Conservation (phyloP, 2,888 invertebrate species). For the Melanchra persicariae region DNA sequence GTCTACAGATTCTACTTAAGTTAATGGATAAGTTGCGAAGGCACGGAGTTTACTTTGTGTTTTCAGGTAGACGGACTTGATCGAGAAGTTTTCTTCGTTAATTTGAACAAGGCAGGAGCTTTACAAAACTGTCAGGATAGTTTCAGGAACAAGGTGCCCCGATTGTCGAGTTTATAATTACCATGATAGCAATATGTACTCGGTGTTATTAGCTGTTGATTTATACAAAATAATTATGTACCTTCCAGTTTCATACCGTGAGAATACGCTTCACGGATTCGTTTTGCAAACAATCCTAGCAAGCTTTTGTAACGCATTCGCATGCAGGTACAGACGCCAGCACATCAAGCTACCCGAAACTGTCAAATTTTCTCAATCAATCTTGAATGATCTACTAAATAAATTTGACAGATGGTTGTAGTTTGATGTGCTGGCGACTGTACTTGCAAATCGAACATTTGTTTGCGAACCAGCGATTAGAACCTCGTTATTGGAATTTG, state of each 20-base stretch:
- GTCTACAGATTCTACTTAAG: constrained; percentile 91
- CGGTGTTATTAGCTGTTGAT: constrained; percentile 13
- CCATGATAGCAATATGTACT: constrained; percentile 44
- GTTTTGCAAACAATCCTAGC: not conserved
- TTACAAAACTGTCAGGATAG: constrained; percentile 85
- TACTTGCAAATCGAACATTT: not conserved
- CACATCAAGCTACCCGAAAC: too few species aligned
- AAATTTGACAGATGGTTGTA: too few species aligned
- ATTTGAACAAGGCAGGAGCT: constrained; percentile 88
- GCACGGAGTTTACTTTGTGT: constrained; percentile 90
- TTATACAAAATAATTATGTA: constrained; percentile 1
- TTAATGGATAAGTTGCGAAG: constrained; percentile 91
- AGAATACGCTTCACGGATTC: not conserved
- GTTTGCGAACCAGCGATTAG: not conserved
- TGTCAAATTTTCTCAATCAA: too few species aligned
- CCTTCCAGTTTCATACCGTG: not conserved
- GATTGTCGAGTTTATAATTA: constrained; percentile 74
- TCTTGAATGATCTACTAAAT: too few species aligned
- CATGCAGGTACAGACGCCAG: too few species aligned
- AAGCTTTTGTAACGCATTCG: not conserved
- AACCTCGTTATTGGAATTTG: not conserved
- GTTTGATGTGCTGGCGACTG: too few species aligned
- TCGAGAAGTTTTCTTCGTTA: constrained; percentile 90
- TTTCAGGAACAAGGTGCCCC: constrained; percentile 77
- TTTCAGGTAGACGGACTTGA: constrained; percentile 90